phyloP scores from a whole-genome alignment of 2,888 invertebrate genomes.

The Diarsia dahlii region DNA sequence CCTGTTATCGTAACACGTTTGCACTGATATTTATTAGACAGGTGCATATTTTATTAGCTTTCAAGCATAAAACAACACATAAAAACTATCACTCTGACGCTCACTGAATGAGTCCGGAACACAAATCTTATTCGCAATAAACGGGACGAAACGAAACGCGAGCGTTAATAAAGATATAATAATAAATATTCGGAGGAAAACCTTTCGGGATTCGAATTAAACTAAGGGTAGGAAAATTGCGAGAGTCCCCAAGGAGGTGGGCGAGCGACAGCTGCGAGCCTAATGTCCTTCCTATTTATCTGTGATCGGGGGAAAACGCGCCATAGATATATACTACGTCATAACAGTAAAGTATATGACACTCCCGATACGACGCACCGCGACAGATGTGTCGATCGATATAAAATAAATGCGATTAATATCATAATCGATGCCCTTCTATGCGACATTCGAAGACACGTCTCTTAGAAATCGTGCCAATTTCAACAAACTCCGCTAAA shows the following conservation, averaged over 20 bases:
- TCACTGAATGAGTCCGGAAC: slow-evolving; percentile 71
- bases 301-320: slow-evolving; percentile 82
- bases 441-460: slow-evolving; percentile 44
- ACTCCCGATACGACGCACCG: slow-evolving; percentile 65
- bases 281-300: slow-evolving; percentile 89
- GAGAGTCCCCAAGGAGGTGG: slow-evolving; percentile 85
- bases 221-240: slow-evolving; percentile 90
- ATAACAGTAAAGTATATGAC: slow-evolving; percentile 72
- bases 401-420: slow-evolving; percentile 68
- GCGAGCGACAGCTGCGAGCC: slow-evolving; percentile 87
- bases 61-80: slow-evolving; percentile 78
- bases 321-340: slow-evolving; percentile 74
- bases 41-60: slow-evolving; percentile 83
- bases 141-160: slow-evolving; percentile 81
- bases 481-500: slow-evolving; percentile 72
- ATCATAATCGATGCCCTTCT: slow-evolving; percentile 66
- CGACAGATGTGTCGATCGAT: slow-evolving; percentile 73
- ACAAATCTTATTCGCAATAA: slow-evolving; percentile 85
- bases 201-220: slow-evolving; percentile 89
- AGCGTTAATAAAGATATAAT: slow-evolving; percentile 90
- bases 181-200: slow-evolving; percentile 88
- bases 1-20: slow-evolving; percentile 78
- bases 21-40: slow-evolving; percentile 80
- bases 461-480: slow-evolving; percentile 71
- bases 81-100: slow-evolving; percentile 79